These are phyloP conservation scores for Celastrina argiolus DNA, from an alignment of 2,888 invertebrate genomes.

Conservation along the genomic window DNA sequence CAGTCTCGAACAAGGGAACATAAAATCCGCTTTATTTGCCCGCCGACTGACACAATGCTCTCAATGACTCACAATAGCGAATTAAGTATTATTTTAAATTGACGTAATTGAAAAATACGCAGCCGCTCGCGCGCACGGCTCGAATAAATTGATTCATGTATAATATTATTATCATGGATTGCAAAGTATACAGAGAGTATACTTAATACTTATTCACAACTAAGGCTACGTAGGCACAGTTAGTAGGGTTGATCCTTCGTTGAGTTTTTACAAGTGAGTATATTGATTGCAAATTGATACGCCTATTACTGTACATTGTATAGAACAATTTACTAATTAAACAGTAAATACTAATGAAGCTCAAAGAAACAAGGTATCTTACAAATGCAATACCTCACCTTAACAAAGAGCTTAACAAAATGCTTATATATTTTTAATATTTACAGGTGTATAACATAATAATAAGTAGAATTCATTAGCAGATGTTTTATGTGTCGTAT, in stretches of 20 bases:
- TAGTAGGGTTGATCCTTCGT: background rate
- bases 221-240: background rate
- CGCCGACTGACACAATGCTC: constrained; percentile 67
- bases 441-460: constrained; percentile 16
- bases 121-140: constrained; percentile 64
- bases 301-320: background rate
- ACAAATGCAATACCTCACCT: background rate
- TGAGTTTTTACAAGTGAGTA: background rate
- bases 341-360: background rate
- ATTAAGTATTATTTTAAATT: constrained; percentile 79
- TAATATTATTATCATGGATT: constrained; percentile 58
- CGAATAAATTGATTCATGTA: constrained; percentile 75
- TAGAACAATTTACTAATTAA: background rate
- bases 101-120: constrained; percentile 78
- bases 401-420: background rate
- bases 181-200: constrained; percentile 31
- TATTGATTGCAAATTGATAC: background rate
- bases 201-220: background rate
- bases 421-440: background rate
- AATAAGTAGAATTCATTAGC: constrained; percentile 15
- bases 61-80: constrained; percentile 74
- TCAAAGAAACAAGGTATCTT: background rate
- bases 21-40: constrained; percentile 46
- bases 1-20: constrained; percentile 30
- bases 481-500: constrained; percentile 20